These are phyloP conservation scores for Lepidurus packardi DNA, from an alignment of 1,140 invertebrate genomes.

Conservation along the genomic window DNA sequence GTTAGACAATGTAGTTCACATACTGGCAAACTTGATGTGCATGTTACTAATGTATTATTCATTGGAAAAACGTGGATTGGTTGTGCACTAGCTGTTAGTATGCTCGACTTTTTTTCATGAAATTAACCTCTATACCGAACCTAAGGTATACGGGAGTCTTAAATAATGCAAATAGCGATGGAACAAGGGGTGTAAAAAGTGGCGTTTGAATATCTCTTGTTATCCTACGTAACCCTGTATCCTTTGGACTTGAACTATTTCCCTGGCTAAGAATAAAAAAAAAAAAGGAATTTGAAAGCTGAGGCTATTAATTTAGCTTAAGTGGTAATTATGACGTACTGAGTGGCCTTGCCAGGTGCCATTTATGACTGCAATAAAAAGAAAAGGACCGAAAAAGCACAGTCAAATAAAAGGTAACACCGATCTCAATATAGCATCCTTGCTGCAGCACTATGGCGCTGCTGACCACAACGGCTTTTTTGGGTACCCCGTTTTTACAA, in stretches of 20 bases:
- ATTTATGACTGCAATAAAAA: neutral
- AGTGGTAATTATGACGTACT: slow-evolving; percentile 2
- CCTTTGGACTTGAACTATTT: no score
- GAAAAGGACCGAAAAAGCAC: neutral
- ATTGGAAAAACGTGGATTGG: no score
- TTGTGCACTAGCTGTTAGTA: no score
- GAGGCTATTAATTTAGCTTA: neutral
- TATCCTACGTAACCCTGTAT: no score
- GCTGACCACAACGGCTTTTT: neutral
- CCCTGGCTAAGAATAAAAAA: neutral
- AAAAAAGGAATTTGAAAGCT: neutral
- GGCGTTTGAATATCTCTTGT: no score
- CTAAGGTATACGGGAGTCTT: no score
- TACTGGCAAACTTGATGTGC: no score
- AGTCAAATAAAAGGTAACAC: neutral
- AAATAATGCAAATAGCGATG: neutral
- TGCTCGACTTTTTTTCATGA: no score
- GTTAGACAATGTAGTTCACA: no score
- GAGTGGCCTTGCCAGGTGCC: neutral
- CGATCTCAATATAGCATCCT: neutral
- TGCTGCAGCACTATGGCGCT: neutral
- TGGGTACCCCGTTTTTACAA: neutral
- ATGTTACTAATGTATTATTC: no score
- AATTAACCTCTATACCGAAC: no score
- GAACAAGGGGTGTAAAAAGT: neutral